phyloP scores from a whole-genome alignment of 2,888 invertebrate species.

The Camptogramma bilineatum region DNA sequence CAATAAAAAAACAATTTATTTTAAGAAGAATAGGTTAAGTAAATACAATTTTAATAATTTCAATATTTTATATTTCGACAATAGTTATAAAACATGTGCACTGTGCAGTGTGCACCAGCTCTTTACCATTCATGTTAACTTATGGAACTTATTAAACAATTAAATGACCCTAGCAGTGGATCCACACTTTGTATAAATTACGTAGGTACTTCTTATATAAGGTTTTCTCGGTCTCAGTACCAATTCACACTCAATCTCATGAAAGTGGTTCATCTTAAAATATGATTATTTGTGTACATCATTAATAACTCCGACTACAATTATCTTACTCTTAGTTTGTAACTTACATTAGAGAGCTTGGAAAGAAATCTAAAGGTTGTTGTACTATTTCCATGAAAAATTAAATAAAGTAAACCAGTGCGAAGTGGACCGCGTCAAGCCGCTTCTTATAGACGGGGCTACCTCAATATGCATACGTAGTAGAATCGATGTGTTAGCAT shows the following conservation, averaged over 20 bases:
- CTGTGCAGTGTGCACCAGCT: background rate
- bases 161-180: background rate
- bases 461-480: constrained; percentile 49
- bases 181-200: background rate
- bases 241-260: no score
- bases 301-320: background rate
- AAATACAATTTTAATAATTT: background rate
- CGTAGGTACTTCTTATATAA: background rate
- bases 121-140: background rate
- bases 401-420: constrained; percentile 60
- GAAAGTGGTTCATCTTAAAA: background rate
- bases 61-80: no score
- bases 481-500: constrained; percentile 45
- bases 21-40: background rate
- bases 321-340: constrained; percentile 10
- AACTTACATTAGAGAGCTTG: constrained; percentile 44
- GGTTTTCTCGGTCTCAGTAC: background rate
- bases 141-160: background rate
- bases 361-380: constrained; percentile 51
- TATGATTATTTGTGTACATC: background rate
- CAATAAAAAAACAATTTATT: background rate
- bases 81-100: no score
- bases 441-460: constrained; percentile 51
- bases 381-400: constrained; percentile 62
- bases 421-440: constrained; percentile 73